Evolutionary conservation across 2,888 invertebrate species (phyloP).

Genomic region (Leucophenga maculata): DNA sequence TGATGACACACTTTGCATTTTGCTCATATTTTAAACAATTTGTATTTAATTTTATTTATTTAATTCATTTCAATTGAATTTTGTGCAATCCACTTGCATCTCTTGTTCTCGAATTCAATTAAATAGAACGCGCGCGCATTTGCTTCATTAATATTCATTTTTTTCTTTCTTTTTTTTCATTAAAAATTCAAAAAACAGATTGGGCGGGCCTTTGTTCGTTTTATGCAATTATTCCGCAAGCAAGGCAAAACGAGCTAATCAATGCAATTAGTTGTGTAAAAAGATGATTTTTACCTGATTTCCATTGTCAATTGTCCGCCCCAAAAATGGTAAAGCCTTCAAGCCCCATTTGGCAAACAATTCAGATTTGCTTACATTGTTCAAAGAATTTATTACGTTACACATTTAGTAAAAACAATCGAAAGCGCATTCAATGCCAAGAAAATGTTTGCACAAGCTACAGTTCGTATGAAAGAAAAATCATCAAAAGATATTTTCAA

Average conservation of each 20-base stretch:
- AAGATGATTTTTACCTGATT: conserved; percentile 45
- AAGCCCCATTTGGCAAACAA: conserved; percentile 39
- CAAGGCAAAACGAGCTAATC: conserved; percentile 36
- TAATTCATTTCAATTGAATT: conserved; percentile 5
- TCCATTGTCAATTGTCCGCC: conserved; percentile 40
- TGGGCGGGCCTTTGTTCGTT: no score
- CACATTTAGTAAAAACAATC: no score
- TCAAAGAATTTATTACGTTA: no score
- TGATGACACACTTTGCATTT: conserved; percentile 3
- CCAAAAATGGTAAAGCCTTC: conserved; percentile 26
- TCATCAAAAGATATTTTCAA: neutral
- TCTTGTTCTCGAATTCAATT: conserved; percentile 30
- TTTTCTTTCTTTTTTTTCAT: neutral
- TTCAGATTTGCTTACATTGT: conserved; percentile 4
- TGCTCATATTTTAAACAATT: neutral
- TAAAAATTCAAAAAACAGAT: neutral
- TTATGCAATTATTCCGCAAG: neutral
- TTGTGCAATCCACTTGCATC: conserved; percentile 18
- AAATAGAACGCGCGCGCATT: neutral
- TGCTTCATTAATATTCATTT: neutral
- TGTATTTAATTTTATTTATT: conserved; percentile 2
- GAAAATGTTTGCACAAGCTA: conserved; percentile 19
- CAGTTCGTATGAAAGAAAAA: neutral
- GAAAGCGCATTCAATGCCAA: conserved; percentile 5
- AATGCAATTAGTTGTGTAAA: conserved; percentile 46